A percentile compares a stretch with the other conserved stretches of the same genome.
Evolutionary conservation across 2,113 vertebrate species (phyloP).

Genomic region (Anas platyrhynchos): DNA sequence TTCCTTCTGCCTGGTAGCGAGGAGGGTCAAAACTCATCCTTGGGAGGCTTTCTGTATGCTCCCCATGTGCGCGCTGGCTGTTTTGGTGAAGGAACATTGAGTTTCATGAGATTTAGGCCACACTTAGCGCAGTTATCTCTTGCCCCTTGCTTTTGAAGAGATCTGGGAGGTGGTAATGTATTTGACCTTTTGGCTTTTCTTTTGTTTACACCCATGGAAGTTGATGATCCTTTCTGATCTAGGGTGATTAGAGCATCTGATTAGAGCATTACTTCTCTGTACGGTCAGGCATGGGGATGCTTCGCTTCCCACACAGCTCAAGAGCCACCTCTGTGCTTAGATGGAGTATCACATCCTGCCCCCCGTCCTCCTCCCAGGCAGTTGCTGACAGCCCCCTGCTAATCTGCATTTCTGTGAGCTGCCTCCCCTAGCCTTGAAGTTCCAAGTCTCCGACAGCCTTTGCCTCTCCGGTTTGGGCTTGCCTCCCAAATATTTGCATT

Average conservation of each 20-base stretch:
- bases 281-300: background rate
- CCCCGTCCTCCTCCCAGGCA: background rate
- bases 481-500: constrained; percentile 37
- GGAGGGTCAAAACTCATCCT: background rate
- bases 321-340: background rate
- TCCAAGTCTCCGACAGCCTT: background rate
- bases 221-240: background rate
- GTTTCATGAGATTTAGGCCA: background rate
- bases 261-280: background rate
- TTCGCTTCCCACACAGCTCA: background rate
- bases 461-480: background rate
- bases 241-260: background rate
- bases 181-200: background rate
- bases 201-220: background rate
- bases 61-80: background rate
- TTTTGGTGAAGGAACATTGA: background rate
- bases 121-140: background rate
- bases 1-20: background rate
- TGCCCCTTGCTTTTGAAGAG: background rate
- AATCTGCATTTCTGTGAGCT: background rate
- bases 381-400: background rate
- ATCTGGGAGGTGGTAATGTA: background rate
- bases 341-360: background rate
- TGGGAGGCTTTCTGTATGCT: background rate
- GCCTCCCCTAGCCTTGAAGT: background rate